Evolutionary conservation across 2,888 invertebrate genomes (phyloP).

Genomic region (Drosophila prolongata): DNA sequence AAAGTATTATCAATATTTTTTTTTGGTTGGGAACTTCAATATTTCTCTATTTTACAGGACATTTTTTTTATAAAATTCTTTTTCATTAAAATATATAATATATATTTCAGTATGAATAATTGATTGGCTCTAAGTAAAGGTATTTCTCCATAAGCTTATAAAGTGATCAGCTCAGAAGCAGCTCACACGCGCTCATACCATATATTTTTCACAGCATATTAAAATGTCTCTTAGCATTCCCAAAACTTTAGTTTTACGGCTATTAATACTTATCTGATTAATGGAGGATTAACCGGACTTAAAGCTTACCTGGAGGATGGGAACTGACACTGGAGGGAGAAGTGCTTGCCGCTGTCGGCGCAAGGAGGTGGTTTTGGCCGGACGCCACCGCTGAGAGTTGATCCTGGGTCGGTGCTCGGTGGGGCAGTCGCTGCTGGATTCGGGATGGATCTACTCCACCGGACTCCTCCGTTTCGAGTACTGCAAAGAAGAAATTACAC

Average conservation of each 20-base stretch:
- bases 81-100: no score
- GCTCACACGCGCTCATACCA: no score
- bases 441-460: slow-evolving; percentile 23
- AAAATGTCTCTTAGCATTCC: no score
- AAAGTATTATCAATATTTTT: no score
- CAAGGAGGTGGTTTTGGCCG: slow-evolving; percentile 84
- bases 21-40: no score
- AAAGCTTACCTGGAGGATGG: slow-evolving; percentile 84
- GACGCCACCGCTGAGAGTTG: slow-evolving; percentile 85
- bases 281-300: accelerated
- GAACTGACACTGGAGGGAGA: slow-evolving; percentile 86
- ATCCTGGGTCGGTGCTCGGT: slow-evolving; percentile 57
- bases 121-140: no score
- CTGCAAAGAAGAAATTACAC: slow-evolving; percentile 18
- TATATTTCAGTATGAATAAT: no score
- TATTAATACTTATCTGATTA: neutral
- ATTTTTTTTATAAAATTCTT: no score
- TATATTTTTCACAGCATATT: no score
- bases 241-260: neutral
- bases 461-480: slow-evolving; percentile 6
- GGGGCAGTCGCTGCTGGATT: slow-evolving; percentile 6
- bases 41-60: no score
- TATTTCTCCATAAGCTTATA: no score
- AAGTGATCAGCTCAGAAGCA: no score
- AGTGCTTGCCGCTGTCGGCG: slow-evolving; percentile 86